Base-by-base conservation (phyloP, 2,888 invertebrate genomes). In the Drosophila falleni region DNA sequence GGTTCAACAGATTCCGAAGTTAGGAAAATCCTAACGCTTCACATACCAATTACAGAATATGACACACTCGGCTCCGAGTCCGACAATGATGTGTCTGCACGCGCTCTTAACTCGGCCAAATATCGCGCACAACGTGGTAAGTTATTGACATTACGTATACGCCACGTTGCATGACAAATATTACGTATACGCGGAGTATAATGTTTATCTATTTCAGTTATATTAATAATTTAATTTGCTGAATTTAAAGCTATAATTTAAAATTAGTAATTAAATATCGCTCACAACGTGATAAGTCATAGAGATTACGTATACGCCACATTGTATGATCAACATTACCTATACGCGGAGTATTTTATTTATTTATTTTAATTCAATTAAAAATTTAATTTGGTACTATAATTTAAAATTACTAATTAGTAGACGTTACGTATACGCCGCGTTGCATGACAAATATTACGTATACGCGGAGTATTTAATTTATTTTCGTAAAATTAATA, bases 1-100 rank as follows among this genome's bases (percentile, higher is more conserved):
- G 97, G 97, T 94, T 97, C 97, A 93, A 97, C 97, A 95, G 97
- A 97, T 95, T 97, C 97, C 94, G 97, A 97, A 95, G 96, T 97
- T 94, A 96, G 96, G 96, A 96, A 97, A 95, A 97, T 97, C 95
- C 93, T 97, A 95, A 96, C 96, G 93, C 96, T 97, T 94, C 97
- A 97, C 95, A 96, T 97, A 95, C 96, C 97, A 94, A 97, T 97
- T 96, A 96, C 96, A 95, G 97, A 97, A 94, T 97, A 97, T 94
- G 97, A 97, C 94, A 96, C 96, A 90, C 94, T 95, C 91, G 96
- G 96, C 91, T 96, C 95, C 91, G 96, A 96, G 92, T 96, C 95
- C 92, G 96, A 96, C 93, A 97, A 97, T 93, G 97, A 97, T 93
- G 94, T 94, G 91, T 95, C 95, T 83, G 95, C 95, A 91, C 96